Conservation (phyloP, 2,113 vertebrate species). For the Alaudala cheleensis region DNA sequence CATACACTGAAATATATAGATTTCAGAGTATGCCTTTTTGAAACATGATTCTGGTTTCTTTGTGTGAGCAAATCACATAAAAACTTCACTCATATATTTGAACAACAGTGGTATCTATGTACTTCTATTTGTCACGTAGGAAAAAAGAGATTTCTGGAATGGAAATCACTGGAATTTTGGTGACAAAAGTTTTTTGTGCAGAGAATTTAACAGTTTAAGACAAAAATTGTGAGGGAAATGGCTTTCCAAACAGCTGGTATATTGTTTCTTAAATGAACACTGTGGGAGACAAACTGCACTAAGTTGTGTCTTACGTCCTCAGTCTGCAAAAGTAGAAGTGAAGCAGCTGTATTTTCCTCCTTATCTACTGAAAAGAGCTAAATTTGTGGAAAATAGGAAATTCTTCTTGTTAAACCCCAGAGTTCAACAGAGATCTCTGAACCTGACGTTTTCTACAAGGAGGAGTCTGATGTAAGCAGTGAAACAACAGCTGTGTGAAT, state of each 20-base stretch:
- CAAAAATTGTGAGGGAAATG: rapidly evolving
- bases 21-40: not conserved
- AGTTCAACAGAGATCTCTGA: not conserved
- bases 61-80: not conserved
- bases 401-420: not conserved
- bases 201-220: not conserved
- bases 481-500: not conserved
- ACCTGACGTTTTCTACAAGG: not conserved
- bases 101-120: not conserved
- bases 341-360: not conserved
- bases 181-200: not conserved
- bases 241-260: not conserved
- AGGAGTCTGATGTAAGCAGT: not conserved
- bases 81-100: not conserved
- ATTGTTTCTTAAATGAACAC: rapidly evolving
- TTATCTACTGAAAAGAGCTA: not conserved
- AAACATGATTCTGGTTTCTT: not conserved
- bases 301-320: not conserved
- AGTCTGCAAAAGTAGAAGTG: not conserved
- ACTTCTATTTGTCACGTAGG: not conserved
- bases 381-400: not conserved
- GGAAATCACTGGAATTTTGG: not conserved
- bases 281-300: not conserved
- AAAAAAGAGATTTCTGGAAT: not conserved
- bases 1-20: not conserved